Evolutionary conservation across 2,113 vertebrate genomes (phyloP).

Genomic region (Axis porcinus): DNA sequence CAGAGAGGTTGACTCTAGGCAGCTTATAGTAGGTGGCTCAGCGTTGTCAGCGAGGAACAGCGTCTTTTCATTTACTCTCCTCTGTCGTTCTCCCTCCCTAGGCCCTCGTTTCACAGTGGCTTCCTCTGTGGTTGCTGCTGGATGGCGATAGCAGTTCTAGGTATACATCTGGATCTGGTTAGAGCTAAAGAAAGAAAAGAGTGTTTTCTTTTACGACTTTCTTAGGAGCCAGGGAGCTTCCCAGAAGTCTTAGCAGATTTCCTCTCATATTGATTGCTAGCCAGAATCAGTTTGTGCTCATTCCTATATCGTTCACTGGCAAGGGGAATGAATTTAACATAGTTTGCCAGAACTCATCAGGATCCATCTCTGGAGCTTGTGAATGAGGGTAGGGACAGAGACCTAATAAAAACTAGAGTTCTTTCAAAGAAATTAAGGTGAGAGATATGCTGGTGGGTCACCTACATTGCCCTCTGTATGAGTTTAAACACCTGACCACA

Average conservation of each 20-base stretch:
- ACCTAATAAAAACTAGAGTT: background rate
- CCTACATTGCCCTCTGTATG: background rate
- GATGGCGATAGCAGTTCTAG: background rate
- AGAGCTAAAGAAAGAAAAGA: background rate
- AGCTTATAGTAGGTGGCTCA: background rate
- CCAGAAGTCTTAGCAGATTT: background rate
- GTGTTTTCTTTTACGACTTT: background rate
- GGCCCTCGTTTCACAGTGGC: background rate
- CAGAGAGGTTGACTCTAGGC: background rate
- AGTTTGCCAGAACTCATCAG: background rate
- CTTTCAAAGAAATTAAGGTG: background rate
- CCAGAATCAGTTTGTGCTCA: background rate
- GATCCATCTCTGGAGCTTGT: background rate
- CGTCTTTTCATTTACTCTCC: background rate
- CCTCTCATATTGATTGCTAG: background rate
- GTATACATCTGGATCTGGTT: background rate
- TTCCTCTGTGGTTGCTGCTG: background rate
- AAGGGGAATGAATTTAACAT: background rate
- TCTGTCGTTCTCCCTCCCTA: background rate
- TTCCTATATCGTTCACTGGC: background rate
- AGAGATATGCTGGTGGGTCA: background rate
- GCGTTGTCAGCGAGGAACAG: background rate
- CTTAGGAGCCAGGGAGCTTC: background rate
- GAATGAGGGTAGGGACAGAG: background rate
- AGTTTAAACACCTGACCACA: background rate